These are phyloP conservation scores for Pseudorasbora parva DNA, from an alignment of 2,113 vertebrate genomes.

Conservation along the genomic window DNA sequence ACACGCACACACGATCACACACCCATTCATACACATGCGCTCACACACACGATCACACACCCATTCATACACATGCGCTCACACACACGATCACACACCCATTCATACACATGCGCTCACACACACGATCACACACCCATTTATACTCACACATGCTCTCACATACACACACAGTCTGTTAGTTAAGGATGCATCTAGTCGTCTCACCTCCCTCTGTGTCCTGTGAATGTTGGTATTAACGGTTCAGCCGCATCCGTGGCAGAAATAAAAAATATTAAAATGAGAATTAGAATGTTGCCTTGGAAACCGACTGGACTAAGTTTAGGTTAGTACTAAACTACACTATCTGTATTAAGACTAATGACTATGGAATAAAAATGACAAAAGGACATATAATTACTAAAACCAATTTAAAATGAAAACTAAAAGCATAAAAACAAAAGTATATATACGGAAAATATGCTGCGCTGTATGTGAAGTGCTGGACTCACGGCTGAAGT, in stretches of 20 bases:
- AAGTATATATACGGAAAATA: no score
- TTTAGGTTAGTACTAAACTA: no score
- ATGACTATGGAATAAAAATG: neutral
- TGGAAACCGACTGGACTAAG: no score
- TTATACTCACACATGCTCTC: no score
- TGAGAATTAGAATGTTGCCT: no score
- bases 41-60: neutral
- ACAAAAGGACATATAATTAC: neutral
- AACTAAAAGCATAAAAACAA: no score
- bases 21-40: no score
- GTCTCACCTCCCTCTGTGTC: conserved; percentile 70
- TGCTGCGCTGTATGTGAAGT: no score
- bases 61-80: no score
- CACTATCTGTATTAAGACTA: no score
- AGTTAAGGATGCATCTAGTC: neutral
- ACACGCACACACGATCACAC: no score
- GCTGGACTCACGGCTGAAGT: conserved; percentile 72
- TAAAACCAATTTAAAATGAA: no score
- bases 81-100: neutral
- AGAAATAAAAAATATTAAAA: neutral
- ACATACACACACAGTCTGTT: neutral
- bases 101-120: neutral
- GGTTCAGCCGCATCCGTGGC: neutral
- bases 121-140: neutral
- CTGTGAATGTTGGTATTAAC: conserved; percentile 51